Evolutionary conservation across 1,140 invertebrate species (phyloP), one percentile per base, ranked within the genome.

Genomic region (Euschistus heros): DNA sequence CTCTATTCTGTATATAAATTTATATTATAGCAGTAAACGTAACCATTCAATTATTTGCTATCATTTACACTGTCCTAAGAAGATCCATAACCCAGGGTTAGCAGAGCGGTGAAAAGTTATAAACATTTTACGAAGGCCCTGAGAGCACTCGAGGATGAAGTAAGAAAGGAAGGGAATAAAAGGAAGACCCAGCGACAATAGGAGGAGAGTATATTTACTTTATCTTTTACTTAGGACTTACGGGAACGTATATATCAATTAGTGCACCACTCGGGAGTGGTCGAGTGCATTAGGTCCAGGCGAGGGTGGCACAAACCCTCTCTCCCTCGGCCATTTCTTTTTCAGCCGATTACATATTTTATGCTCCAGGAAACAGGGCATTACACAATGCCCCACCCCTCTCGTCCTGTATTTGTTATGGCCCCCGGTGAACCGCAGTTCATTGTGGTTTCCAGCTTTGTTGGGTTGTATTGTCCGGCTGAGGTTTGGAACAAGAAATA

Each of bases 191-290:
- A 37, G 10, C 33, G 33, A 37, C 33, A 37, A 37, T 37, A 37
- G n/a, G 47, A 50, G 47, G 17, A n/a, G n/a, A 50, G 47, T 50
- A 50, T 50, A 50, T 50, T 50, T 50, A 50, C 47, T 50, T 50
- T 50, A 50, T 50, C 47, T 50, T 50, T 50, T 50, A 50, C 47
- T 50, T 50, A 50, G 47, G 20, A 50, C 47, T 50, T 50, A 50
- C 47, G 47, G 47, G 5, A 17, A 22, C 20, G 20, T 50, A 50
- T 50, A 50, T 50, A 50, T 50, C 47, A 20, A 50, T 50, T 50
- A 50, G 47, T n/a, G n/a, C n/a, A n/a, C n/a, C 47, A 0, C 10
- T 10, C 47, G 6, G 17, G 20, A 50, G 47, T 22, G 47, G 47
- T 0, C 4, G 47, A 50, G 47, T 50, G 47, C 47, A 50, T 50